A percentile compares a stretch with the other conserved stretches of the same genome.
phyloP scores from a whole-genome alignment of 2,888 invertebrate species.

The Helicoverpa assulta region DNA sequence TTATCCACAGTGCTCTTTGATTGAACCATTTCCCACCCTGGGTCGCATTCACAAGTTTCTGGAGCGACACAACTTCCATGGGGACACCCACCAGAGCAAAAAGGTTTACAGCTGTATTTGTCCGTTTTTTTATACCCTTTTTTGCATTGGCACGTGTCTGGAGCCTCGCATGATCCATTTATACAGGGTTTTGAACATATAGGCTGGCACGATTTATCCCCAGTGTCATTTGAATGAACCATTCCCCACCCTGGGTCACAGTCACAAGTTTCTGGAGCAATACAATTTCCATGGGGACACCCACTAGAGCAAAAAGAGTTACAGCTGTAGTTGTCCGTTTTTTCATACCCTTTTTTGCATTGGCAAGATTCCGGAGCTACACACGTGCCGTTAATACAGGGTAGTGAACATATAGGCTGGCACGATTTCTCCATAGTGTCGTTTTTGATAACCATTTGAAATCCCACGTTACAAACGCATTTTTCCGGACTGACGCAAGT shows the following conservation, averaged over 20 bases:
- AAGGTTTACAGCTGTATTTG: constrained; percentile 19
- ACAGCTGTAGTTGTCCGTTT: constrained; percentile 12
- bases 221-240: background rate
- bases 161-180: constrained; percentile 28
- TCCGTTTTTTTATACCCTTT: constrained; percentile 15
- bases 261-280: constrained; percentile 26
- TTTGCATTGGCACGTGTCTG: constrained; percentile 39
- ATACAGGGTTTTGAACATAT: constrained; percentile 24
- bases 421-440: constrained; percentile 10
- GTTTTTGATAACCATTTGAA: constrained; percentile 1
- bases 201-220: constrained; percentile 20
- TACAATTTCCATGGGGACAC: constrained; percentile 33
- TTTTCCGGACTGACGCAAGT: constrained; percentile 26
- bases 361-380: constrained; percentile 23
- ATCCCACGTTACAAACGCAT: constrained; percentile 28
- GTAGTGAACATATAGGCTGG: constrained; percentile 16
- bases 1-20: background rate
- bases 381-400: constrained; percentile 26
- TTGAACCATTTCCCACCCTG: constrained; percentile 22
- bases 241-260: constrained; percentile 33
- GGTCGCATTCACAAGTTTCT: constrained; percentile 29
- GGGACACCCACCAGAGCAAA: constrained; percentile 27
- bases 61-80: constrained; percentile 34
- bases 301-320: constrained; percentile 25
- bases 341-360: constrained; percentile 24